Evolutionary conservation across 1,140 invertebrate genomes (phyloP), one percentile per base, ranked within the genome.

Genomic region (Lordiphosa mommai): DNA sequence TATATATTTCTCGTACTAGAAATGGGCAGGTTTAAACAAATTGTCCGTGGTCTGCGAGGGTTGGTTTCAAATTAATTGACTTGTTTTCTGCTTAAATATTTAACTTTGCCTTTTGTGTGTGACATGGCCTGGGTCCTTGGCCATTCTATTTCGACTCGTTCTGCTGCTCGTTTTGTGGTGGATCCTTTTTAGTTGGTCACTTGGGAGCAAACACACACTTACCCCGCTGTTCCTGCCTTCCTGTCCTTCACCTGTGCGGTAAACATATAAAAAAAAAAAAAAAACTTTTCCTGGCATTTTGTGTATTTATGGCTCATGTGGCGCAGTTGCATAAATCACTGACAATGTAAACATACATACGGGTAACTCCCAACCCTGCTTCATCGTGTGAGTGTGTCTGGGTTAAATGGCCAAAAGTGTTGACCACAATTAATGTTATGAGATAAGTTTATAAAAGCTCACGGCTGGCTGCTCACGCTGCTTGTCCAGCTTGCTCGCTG

Each of bases 381-480:
- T 1, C 17, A n/a, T 3, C 30, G 47, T 47, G 33, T 46, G 40
- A 20, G 34, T 61, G 38, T 46, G 56, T 16, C 43, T 55, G 49
- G 63, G 77, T 61, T 82, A 84, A 84, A 84, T 84, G 77, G 72
- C 77, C 72, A 74, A 84, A 82, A 82, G 77, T 82, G 77, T 82
- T 85, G 79, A 86, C 80, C 80, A 86, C 80, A 86, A 86, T 86
- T 86, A 86, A 86, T 86, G 80, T 86, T 86, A 86, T 86, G 80
- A 86, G 80, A 86, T 86, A 86, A 86, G 80, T 86, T 86, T 86
- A 68, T 79, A 74, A 72, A 79, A 61, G 57, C 72, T 59, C 71
- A 79, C 61, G 55, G 72, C 72, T 64, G 55, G 61, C 59, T 69
- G 72, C 44, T 49, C 48, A 36, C 53, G 37, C 12, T 29, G 8